Evolutionary conservation across 2,888 invertebrate species (phyloP).

Genomic region (Falcaria lacertinaria): DNA sequence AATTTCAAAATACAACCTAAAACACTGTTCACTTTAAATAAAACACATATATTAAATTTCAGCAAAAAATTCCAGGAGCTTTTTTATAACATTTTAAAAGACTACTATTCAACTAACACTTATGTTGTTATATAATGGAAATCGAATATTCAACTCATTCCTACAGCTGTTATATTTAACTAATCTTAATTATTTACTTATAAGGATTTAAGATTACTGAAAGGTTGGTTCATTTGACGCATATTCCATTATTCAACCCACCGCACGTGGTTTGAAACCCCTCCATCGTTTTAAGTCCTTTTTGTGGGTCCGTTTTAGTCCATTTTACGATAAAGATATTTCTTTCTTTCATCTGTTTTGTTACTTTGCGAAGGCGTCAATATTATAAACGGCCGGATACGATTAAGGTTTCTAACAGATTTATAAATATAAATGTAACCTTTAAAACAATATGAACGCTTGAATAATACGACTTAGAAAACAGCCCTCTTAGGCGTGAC

Average conservation of each 20-base stretch:
- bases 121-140: too few species aligned
- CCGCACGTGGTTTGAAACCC: constrained; percentile 2
- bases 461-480: too few species aligned
- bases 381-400: constrained; percentile 48
- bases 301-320: constrained; percentile 40
- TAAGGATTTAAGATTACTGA: not conserved
- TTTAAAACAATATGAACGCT: too few species aligned
- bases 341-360: constrained; percentile 58
- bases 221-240: not conserved
- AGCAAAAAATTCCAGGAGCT: too few species aligned
- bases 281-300: constrained; percentile 28
- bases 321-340: constrained; percentile 54
- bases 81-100: too few species aligned
- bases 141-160: too few species aligned
- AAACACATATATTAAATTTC: too few species aligned
- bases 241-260: not conserved
- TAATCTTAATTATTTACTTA: not conserved
- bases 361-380: constrained; percentile 50
- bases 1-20: too few species aligned
- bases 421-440: not conserved
- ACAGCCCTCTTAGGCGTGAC: too few species aligned
- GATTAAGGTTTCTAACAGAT: constrained; percentile 51
- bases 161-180: too few species aligned
- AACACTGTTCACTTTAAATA: not conserved
- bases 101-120: too few species aligned